A percentile compares a stretch with the other conserved stretches of the same genome.
These are phyloP conservation scores for Tachysurus vachellii DNA, from an alignment of 2,113 vertebrate genomes.

Conservation along the genomic window DNA sequence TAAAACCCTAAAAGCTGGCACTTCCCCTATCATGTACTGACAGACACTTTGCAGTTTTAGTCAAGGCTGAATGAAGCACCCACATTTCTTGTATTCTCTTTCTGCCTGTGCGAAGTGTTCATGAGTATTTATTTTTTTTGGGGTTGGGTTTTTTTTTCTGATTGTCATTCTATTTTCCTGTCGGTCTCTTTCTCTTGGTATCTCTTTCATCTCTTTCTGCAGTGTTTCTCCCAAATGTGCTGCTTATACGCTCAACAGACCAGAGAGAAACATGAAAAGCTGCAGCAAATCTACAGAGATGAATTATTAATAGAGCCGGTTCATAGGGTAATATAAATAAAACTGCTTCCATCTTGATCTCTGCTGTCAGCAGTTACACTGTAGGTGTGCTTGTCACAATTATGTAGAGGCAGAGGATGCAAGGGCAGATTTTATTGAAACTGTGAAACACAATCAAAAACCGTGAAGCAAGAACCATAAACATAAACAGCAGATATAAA, in stretches of 20 bases:
- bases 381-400: slow-evolving; percentile 12
- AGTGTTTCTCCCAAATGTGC: slow-evolving; percentile 20
- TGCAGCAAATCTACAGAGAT: slow-evolving; percentile 62
- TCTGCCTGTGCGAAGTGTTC: slow-evolving; percentile 13
- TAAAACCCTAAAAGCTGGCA: slow-evolving; percentile 18
- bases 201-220: slow-evolving; percentile 30
- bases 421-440: too few species aligned
- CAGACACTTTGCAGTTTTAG: slow-evolving; percentile 12
- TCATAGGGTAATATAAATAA: slow-evolving; percentile 43
- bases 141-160: background rate
- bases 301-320: slow-evolving; percentile 64
- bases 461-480: too few species aligned
- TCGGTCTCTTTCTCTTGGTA: background rate
- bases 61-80: background rate
- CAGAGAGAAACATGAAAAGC: slow-evolving; percentile 52
- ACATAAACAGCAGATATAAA: too few species aligned
- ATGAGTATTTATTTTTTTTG: background rate
- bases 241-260: slow-evolving; percentile 29
- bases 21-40: background rate
- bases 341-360: background rate
- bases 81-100: background rate
- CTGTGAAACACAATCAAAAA: too few species aligned
- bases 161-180: background rate
- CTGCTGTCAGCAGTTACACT: slow-evolving; percentile 27
- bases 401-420: too few species aligned